Evolutionary conservation across 2,797 vertebrate genomes (phyloP), one percentile per base, ranked within the genome.

Genomic region (Steatocranus sp.): DNA sequence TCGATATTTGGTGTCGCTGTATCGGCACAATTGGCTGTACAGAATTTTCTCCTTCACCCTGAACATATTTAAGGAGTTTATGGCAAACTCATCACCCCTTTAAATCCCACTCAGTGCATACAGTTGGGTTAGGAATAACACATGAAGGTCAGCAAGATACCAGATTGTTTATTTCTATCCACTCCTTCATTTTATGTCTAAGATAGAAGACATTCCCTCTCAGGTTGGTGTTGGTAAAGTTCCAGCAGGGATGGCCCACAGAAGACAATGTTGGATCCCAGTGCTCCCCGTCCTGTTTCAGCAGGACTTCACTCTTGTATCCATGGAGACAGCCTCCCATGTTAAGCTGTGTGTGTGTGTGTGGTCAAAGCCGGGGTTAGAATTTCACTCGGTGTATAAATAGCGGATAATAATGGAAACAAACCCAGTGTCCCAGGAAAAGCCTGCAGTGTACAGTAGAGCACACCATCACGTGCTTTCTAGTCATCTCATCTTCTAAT

Each of bases 291-390:
- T 83, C 73, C 82, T 17, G 80, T 68, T 92, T 76, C 70, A 46
- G 87, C 75, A 74, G 61, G 84, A 75, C 79, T 85, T 88, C 86
- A 75, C 86, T 91, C 78, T 66, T 25, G 90, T 94, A 90, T 88
- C 94, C 91, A 93, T 94, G 91, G 93, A 82, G 86, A 94, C 92
- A 74, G 85, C 82, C 83, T 89, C 82, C 80, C n/a, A 15, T 90
- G 81, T 87, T 82, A 81, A 91, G 80, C 34, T 34, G 70, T 83
- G 85, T 80, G 41, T 82, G 82, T 79, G 81, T 78, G 83, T 34
- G 77, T 79, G 88, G 83, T 86, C 78, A 86, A 56, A 74, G 86
- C 81, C 14, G 6, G 76, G 86, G 87, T 86, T 90, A 80, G 86
- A 83, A 87, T 91, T 91, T 88, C 87, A 82, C 81, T 38, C 68